phyloP scores from a whole-genome alignment of 2,797 vertebrate genomes.

The Urosaurus nigricauda region DNA sequence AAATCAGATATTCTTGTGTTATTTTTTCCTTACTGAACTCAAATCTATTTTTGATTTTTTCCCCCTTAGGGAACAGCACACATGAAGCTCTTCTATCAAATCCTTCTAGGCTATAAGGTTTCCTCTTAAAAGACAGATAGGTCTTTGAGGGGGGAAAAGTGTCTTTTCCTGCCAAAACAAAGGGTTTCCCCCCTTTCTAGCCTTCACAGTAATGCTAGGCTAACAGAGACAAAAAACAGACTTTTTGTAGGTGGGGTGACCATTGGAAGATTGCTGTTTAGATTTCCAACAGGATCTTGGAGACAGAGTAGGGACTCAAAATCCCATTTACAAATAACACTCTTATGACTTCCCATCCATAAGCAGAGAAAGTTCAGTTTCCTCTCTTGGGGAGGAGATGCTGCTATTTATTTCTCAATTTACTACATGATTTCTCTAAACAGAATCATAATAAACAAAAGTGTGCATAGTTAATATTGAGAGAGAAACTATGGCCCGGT shows the following conservation, averaged over 20 bases:
- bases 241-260: no score
- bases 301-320: no score
- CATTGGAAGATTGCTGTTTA: no score
- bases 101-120: slow-evolving; percentile 5
- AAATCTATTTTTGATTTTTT: slow-evolving; percentile 23
- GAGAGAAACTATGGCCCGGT: no score
- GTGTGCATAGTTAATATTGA: no score
- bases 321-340: no score
- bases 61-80: neutral
- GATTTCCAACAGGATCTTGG: no score
- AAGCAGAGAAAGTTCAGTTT: neutral
- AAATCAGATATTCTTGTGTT: neutral
- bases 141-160: slow-evolving; percentile 23
- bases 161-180: slow-evolving; percentile 16
- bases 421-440: no score
- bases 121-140: neutral
- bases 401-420: no score
- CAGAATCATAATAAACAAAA: neutral
- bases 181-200: slow-evolving; percentile 36
- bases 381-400: neutral
- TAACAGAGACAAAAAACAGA: no score
- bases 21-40: slow-evolving; percentile 15
- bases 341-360: no score
- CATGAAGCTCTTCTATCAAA: neutral
- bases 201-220: neutral